phyloP scores from a whole-genome alignment of 2,888 invertebrate genomes.

The Dicranocentrus wangi region DNA sequence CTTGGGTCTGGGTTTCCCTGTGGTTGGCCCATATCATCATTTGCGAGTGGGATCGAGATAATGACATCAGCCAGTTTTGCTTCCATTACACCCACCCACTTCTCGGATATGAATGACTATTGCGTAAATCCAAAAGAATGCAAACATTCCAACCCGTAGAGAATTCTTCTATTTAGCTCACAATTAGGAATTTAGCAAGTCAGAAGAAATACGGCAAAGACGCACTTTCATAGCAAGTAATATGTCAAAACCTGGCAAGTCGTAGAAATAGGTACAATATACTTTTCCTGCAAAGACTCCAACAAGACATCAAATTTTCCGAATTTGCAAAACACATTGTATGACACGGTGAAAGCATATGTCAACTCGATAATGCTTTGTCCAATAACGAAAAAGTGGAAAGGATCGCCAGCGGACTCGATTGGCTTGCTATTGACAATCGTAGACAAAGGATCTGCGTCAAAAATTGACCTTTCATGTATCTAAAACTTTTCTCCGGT shows the following conservation, averaged over 20 bases:
- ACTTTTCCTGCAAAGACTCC: neutral
- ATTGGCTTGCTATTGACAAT: too few species aligned
- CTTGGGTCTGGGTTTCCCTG: neutral
- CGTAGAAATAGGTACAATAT: neutral
- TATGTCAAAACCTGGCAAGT: too few species aligned
- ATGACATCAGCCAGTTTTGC: neutral
- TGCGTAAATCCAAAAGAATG: constrained; percentile 2
- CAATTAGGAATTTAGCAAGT: neutral
- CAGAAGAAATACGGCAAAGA: too few species aligned
- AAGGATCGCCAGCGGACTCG: neutral
- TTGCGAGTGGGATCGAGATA: constrained; percentile 1
- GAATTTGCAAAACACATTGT: constrained; percentile 26
- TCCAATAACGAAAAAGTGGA: constrained; percentile 3
- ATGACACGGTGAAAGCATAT: neutral
- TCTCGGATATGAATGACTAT: constrained; percentile 17
- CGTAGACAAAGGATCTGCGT: too few species aligned
- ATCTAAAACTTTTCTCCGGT: too few species aligned
- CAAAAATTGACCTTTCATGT: too few species aligned
- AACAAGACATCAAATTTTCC: constrained; percentile 7
- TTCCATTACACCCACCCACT: neutral
- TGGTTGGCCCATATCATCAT: neutral
- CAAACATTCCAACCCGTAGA: constrained; percentile 5
- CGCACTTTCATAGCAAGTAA: too few species aligned
- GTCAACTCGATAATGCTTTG: constrained; percentile 20
- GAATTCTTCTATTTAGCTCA: neutral